Evolutionary conservation across 2,113 vertebrate genomes (phyloP).

Genomic region (Loxodonta africana): DNA sequence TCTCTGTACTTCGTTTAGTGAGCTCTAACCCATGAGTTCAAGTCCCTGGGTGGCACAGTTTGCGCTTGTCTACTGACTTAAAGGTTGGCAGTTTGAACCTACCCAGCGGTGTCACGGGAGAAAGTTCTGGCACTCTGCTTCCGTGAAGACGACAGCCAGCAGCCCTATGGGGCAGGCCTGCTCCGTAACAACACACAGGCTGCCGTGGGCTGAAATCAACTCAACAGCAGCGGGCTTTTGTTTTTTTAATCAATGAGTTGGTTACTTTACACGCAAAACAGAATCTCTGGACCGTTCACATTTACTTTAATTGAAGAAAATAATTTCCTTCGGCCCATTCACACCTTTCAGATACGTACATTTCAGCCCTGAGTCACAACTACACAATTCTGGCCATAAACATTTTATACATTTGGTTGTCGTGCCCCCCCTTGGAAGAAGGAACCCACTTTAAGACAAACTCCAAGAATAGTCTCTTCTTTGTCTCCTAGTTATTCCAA

Average conservation of each 20-base stretch:
- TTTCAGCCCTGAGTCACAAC: not conserved
- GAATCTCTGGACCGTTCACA: not conserved
- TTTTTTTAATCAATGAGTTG: too few relatives aligned
- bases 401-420: not conserved
- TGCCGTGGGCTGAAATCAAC: too few relatives aligned
- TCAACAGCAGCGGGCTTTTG: too few relatives aligned
- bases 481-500: not conserved
- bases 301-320: constrained; percentile 31
- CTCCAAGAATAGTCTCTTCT: not conserved
- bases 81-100: too few relatives aligned
- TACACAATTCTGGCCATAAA: not conserved
- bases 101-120: too few relatives aligned
- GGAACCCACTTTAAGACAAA: not conserved
- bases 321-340: not conserved
- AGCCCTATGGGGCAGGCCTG: too few relatives aligned
- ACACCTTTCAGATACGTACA: not conserved
- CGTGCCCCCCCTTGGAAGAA: not conserved
- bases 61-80: too few relatives aligned
- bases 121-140: too few relatives aligned
- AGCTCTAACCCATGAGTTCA: not conserved
- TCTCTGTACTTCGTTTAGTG: not conserved
- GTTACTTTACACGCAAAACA: not conserved
- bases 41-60: too few relatives aligned
- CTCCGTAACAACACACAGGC: too few relatives aligned
- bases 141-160: too few relatives aligned